phyloP scores from a whole-genome alignment of 2,888 invertebrate species.

The Periphyllus acericola region DNA sequence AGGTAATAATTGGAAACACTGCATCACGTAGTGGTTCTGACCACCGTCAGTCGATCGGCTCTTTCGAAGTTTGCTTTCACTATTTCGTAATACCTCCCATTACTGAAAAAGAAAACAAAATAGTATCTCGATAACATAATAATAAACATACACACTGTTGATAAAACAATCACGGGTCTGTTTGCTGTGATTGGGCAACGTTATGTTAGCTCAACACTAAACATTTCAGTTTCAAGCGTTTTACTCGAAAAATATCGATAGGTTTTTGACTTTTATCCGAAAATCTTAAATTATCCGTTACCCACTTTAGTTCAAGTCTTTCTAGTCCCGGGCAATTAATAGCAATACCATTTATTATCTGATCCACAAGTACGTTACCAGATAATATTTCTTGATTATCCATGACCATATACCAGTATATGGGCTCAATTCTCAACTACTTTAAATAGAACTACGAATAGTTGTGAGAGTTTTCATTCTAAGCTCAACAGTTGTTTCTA shows the following conservation, averaged over 20 bases:
- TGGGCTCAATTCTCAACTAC: too few relatives aligned
- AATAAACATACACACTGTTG: neutral
- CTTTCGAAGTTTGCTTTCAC: conserved; percentile 99
- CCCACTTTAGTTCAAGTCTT: conserved; percentile 96
- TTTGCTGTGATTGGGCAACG: neutral
- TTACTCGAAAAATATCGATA: conserved; percentile 95
- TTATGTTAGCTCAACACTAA: conserved; percentile 84
- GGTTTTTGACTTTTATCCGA: conserved; percentile 99
- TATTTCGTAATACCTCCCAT: conserved; percentile 98
- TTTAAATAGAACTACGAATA: too few relatives aligned
- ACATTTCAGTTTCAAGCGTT: conserved; percentile 91
- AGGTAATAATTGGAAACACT: conserved; percentile 93
- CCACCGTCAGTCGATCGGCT: conserved; percentile 95
- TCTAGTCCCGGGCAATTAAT: conserved; percentile 89
- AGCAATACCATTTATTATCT: conserved; percentile 96
- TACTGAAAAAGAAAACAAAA: conserved; percentile 73
- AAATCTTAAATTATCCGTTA: conserved; percentile 96
- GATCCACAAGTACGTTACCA: conserved; percentile 97
- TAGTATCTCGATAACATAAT: neutral
- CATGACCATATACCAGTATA: conserved; percentile 93
- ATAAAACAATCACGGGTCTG: neutral
- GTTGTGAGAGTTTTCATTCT: too few relatives aligned
- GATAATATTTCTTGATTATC: conserved; percentile 97
- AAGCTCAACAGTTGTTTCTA: too few relatives aligned
- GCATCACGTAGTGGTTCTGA: conserved; percentile 95